These are phyloP conservation scores for Poeciliopsis retropinna DNA, from an alignment of 2,113 vertebrate species.

Conservation along the genomic window DNA sequence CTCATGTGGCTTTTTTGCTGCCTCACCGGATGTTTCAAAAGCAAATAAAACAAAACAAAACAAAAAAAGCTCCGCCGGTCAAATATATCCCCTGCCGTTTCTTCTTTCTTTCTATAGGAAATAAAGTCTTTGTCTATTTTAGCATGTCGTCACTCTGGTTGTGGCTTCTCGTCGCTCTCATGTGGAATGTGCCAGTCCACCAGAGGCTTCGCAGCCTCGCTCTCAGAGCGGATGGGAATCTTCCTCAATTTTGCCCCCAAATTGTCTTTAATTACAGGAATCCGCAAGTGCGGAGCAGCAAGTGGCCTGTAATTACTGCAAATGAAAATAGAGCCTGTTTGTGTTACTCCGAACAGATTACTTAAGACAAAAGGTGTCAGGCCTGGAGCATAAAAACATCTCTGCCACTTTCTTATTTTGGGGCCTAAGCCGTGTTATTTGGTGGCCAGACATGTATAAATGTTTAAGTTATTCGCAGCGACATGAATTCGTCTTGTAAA, in stretches of 20 bases:
- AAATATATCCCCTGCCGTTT: background rate
- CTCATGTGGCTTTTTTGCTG: background rate
- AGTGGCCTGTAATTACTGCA: constrained; percentile 60
- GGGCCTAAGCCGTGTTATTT: constrained; percentile 57
- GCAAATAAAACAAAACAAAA: background rate
- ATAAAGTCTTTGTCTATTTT: constrained; percentile 28
- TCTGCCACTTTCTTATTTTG: constrained; percentile 49
- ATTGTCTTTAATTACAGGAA: constrained; percentile 65
- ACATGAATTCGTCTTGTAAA: constrained; percentile 8
- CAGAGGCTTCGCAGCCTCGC: constrained; percentile 20
- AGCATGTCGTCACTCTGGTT: constrained; percentile 5
- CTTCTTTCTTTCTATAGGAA: background rate
- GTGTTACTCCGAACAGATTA: constrained; percentile 53
- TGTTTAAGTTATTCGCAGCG: constrained; percentile 24
- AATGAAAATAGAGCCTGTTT: constrained; percentile 48
- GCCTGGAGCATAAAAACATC: constrained; percentile 22
- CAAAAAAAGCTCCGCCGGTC: background rate
- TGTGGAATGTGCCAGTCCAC: constrained; percentile 37
- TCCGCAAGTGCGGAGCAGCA: constrained; percentile 10
- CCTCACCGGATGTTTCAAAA: background rate
- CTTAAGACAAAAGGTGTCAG: constrained; percentile 56
- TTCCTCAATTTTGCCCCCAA: constrained; percentile 37
- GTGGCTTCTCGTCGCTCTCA: constrained; percentile 30
- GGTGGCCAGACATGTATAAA: constrained; percentile 19
- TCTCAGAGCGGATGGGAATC: constrained; percentile 58